Evolutionary conservation across 2,888 invertebrate genomes (phyloP), one percentile per base, ranked within the genome.

Genomic region (Venustoraphidia nigricollis): DNA sequence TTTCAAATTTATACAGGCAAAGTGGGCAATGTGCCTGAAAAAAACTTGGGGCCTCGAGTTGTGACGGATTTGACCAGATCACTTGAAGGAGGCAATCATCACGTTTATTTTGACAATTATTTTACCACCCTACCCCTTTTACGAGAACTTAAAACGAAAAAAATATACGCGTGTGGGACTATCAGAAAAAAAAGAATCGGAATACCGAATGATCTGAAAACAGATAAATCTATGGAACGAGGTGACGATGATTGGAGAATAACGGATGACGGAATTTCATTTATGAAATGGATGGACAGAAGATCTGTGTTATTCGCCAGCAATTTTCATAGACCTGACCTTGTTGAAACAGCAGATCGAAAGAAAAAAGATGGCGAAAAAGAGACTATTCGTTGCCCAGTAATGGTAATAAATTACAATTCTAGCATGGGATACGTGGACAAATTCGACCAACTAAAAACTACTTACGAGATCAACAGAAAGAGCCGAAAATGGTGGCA

Each of bases 1-100:
- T 61, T 62, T 54, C 54, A 60, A 41, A 54, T 60, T 27, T 59
- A 58, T 47, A 57, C 56, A 9, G 58, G 60, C 5, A 66, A 66
- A 54, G 50, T 45, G 44, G 41, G 37, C n/a, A 51, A 54, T n/a
- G 47, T 45, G 60, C 56, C 48, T 57, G 51, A 51, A 61, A 62
- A 53, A 59, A 14, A 53, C 34, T 50, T 54, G 39, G 52, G 52
- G 36, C 17, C 44, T 40, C 34, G 54, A 34, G 53, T 54, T 41
- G 51, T 54, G 40, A 50, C 44, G 37, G 50, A 53, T 38, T 44
- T 53, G 39, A 48, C 46, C 6, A 35, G 43, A 11, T 13, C 14
- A 2, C 34, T 53, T n/a, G 44, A 37, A 14, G 48, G 48, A 41
- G 48, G 52, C 42, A 42, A 52, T 36, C 53, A 54, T 48, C 51